Percentiles rank a stretch among this genome's conserved stretches.
phyloP scores from a whole-genome alignment of 2,888 invertebrate species.

The Drosophila pseudotalamancana region DNA sequence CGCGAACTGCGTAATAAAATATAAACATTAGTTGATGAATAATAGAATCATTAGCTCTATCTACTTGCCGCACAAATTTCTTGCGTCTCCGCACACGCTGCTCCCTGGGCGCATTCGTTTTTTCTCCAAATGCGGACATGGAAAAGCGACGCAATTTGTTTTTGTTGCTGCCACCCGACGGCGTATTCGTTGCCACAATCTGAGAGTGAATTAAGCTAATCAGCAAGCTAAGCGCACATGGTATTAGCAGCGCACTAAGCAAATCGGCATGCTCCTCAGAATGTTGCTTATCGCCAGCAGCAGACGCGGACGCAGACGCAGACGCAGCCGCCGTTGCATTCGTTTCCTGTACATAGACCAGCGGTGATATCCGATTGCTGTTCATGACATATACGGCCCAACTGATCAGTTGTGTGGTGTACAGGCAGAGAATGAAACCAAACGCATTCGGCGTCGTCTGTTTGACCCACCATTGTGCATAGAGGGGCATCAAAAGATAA shows the following conservation, averaged over 20 bases:
- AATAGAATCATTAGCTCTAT: background rate
- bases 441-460: slow-evolving; percentile 93
- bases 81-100: slow-evolving; percentile 77
- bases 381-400: slow-evolving; percentile 84
- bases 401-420: slow-evolving; percentile 88
- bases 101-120: slow-evolving; percentile 64
- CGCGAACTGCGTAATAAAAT: slow-evolving; percentile 62
- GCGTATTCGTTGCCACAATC: slow-evolving; percentile 89
- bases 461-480: slow-evolving; percentile 95
- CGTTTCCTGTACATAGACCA: slow-evolving; percentile 25
- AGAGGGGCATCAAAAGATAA: slow-evolving; percentile 92
- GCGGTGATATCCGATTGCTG: slow-evolving; percentile 66
- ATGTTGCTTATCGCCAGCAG: slow-evolving; percentile 23
- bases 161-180: slow-evolving; percentile 64
- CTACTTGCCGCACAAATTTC: slow-evolving; percentile 81
- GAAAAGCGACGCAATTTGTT: slow-evolving; percentile 80
- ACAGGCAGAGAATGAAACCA: slow-evolving; percentile 90
- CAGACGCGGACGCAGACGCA: no score
- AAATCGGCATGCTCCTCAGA: slow-evolving; percentile 86
- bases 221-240: slow-evolving; percentile 89
- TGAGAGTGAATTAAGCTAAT: slow-evolving; percentile 92
- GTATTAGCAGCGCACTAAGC: slow-evolving; percentile 89
- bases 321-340: slow-evolving; percentile 38
- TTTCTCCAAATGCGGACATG: slow-evolving; percentile 65
- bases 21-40: background rate